A percentile compares a stretch with the other conserved stretches of the same genome.
phyloP scores from a whole-genome alignment of 2,113 vertebrate genomes.

The Ceratotherium simum region DNA sequence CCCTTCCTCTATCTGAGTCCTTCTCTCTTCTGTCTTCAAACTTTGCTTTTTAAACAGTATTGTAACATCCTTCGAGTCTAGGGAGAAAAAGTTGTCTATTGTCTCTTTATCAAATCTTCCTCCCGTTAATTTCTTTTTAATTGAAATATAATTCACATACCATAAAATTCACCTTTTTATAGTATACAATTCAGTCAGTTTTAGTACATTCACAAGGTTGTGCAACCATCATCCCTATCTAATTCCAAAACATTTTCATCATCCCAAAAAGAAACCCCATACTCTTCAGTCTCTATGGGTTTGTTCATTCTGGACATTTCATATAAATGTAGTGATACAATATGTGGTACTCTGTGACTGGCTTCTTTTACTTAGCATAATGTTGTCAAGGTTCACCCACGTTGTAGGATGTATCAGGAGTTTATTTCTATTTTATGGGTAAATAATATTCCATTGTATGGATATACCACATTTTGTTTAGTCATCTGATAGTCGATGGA shows the following conservation, averaged over 20 bases:
- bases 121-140: neutral
- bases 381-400: neutral
- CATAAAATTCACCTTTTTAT: neutral
- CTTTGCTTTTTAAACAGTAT: neutral
- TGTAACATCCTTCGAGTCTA: neutral
- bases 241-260: neutral
- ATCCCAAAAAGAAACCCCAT: neutral
- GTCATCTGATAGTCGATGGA: neutral
- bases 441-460: neutral
- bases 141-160: neutral
- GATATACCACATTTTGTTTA: neutral
- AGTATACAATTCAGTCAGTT: neutral
- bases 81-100: neutral
- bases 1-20: neutral
- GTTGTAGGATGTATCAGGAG: neutral
- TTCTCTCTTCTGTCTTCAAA: neutral
- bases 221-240: neutral
- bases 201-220: neutral
- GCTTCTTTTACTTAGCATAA: neutral
- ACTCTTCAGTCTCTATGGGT: neutral
- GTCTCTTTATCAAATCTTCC: neutral
- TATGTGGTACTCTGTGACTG: neutral
- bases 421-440: neutral
- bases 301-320: neutral
- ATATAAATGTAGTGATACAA: neutral